Evolutionary conservation across 2,113 vertebrate species (phyloP), one percentile per base, ranked within the genome.

Genomic region (Zapornia atra): DNA sequence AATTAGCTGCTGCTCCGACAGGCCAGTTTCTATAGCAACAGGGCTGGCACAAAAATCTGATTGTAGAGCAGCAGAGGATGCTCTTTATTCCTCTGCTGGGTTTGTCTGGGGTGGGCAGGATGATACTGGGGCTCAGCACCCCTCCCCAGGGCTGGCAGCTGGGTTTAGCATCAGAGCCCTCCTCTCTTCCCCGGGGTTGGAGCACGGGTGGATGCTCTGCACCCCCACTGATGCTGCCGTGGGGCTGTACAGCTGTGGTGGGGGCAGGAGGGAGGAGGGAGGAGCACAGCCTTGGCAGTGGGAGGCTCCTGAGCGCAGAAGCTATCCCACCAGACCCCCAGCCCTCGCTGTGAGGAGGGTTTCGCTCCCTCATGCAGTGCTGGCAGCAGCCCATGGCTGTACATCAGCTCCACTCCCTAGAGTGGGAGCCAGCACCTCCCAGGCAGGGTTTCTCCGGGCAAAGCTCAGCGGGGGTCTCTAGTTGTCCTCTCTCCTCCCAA

Each of bases 1-100:
- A 88, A 84, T 94, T 70, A 97, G 94, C 92, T 82, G 77, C 92
- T 8, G 5, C 90, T 94, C 57, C 15, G 3, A 86, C 83, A 81
- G 73, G 63, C n/a, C 11, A 68, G 96, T 97, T 97, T 86, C 96
- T 53, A 96, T 97, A 57, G 96, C 94, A 97, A 97, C 94, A 0
- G 44, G 17, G 88, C 95, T 94, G 95, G 81, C 94, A 91, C 0
- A 24, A 63, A 83, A 77, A 88, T 61, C 71, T 40, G 69, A 18
- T 65, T 71, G 89, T 69, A 60, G 44, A 90, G 88, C 28, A 46
- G 90, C 61, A 70, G 60, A 97, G 21, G 95, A 96, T 95, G 93
- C 60, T 83, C 80, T 86, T 93, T 93, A 86, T 96, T 93, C 69
- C 72, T 92, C 72, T 2, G 2, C 64, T 42, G 81, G 13, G 19